phyloP scores from a whole-genome alignment of 1,140 invertebrate species.

The Carposina sasakii region DNA sequence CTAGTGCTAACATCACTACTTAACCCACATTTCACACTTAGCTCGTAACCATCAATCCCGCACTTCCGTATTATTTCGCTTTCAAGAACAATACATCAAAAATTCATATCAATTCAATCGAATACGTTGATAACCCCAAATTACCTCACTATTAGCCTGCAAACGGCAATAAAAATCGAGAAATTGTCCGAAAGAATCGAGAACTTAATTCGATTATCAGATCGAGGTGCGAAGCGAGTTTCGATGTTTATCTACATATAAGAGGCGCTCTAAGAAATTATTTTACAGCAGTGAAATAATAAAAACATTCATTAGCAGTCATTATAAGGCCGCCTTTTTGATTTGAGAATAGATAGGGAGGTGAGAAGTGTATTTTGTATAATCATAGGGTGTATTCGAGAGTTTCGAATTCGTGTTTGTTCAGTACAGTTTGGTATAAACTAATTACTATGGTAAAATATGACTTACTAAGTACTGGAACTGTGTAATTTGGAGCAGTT shows the following conservation, averaged over 20 bases:
- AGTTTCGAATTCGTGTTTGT: too few relatives aligned
- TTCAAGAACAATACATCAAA: slow-evolving; percentile 26
- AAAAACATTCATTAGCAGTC: slow-evolving; percentile 70
- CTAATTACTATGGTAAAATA: too few relatives aligned
- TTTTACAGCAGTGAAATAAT: slow-evolving; percentile 70
- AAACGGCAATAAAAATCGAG: slow-evolving; percentile 69
- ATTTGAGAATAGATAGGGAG: slow-evolving; percentile 53
- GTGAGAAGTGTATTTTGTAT: slow-evolving; percentile 53
- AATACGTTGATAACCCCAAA: slow-evolving; percentile 60
- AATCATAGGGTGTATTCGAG: too few relatives aligned
- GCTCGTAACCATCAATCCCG: too few relatives aligned
- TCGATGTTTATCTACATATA: slow-evolving; percentile 72
- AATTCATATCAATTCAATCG: slow-evolving; percentile 60
- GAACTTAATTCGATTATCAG: slow-evolving; percentile 73
- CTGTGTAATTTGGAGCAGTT: too few relatives aligned
- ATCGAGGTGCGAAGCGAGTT: slow-evolving; percentile 70
- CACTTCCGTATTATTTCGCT: too few relatives aligned
- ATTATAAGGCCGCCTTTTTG: slow-evolving; percentile 60
- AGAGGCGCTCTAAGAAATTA: slow-evolving; percentile 68
- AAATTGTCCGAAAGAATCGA: slow-evolving; percentile 66
- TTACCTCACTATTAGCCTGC: slow-evolving; percentile 60
- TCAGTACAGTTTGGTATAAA: too few relatives aligned
- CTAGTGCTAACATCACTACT: too few relatives aligned
- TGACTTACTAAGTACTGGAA: too few relatives aligned
- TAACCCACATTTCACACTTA: too few relatives aligned